phyloP scores from a whole-genome alignment of 2,888 invertebrate species.

The Andricus quercusramuli region DNA sequence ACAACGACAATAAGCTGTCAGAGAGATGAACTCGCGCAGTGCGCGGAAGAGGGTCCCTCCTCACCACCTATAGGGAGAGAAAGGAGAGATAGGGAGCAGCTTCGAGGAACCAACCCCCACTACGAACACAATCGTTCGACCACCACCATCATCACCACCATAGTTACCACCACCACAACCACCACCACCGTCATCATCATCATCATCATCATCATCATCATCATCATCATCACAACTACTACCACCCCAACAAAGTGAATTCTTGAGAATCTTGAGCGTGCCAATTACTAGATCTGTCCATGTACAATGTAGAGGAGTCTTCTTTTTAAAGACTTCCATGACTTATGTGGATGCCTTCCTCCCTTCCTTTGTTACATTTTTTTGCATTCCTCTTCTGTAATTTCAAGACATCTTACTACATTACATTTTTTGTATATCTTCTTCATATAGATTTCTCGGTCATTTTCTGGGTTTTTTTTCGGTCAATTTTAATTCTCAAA shows the following conservation, averaged over 20 bases:
- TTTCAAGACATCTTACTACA: no score
- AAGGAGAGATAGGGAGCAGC: conserved; percentile 56
- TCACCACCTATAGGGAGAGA: conserved; percentile 68
- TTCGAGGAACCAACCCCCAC: conserved; percentile 66
- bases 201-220: background rate
- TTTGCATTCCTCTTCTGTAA: no score
- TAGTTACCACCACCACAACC: background rate
- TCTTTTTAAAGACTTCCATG: no score
- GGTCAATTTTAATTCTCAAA: no score
- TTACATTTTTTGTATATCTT: no score
- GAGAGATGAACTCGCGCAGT: conserved; percentile 74
- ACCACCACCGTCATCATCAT: background rate
- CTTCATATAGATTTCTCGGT: no score
- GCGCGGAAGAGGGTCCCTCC: conserved; percentile 68
- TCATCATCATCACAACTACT: no score
- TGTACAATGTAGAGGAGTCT: no score
- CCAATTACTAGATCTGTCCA: background rate
- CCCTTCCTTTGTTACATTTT: no score
- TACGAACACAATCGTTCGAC: conserved; percentile 55
- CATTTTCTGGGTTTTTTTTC: no score
- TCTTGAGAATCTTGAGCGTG: background rate
- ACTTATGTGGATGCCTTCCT: no score
- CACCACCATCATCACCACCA: conserved; percentile 65
- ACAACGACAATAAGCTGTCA: conserved; percentile 68
- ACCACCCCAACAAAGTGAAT: background rate